These are phyloP conservation scores for Neotragus moschatus DNA, from an alignment of 2,113 vertebrate species.

Conservation along the genomic window DNA sequence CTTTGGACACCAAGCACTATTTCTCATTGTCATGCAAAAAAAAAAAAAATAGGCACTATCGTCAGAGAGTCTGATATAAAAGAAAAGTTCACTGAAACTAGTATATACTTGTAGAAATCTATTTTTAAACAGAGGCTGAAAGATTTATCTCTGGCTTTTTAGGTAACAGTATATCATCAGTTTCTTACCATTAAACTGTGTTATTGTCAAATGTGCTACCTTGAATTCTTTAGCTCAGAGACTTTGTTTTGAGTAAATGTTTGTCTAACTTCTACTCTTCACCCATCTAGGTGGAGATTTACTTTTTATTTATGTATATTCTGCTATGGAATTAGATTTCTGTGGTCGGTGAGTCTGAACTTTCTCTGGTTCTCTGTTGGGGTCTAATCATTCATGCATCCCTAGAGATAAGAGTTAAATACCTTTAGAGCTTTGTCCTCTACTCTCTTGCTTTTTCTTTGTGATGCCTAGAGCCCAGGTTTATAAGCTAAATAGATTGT, in stretches of 20 bases:
- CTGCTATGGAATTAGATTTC: constrained; percentile 92
- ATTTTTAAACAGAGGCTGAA: constrained; percentile 9
- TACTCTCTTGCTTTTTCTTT: not conserved
- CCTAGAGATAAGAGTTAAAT: not conserved
- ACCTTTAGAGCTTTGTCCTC: not conserved
- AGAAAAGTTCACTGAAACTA: not conserved
- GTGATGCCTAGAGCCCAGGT: not conserved
- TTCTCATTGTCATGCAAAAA: not conserved
- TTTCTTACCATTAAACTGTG: not conserved
- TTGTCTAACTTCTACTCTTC: constrained; percentile 59
- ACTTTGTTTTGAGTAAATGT: not conserved
- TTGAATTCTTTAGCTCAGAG: not conserved
- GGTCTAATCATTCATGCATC: constrained; percentile 1
- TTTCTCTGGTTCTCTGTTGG: constrained; percentile 3
- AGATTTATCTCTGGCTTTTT: not conserved
- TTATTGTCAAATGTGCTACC: not conserved
- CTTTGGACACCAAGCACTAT: not conserved
- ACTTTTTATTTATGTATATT: constrained; percentile 95
- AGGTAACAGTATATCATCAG: not conserved
- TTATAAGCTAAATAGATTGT: not conserved
- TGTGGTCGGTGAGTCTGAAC: constrained; percentile 92
- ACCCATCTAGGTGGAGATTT: constrained; percentile 93
- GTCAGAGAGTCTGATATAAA: not conserved
- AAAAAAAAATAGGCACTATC: not conserved
- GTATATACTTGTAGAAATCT: not conserved